Percentiles rank a stretch among this genome's conserved stretches.
These are phyloP conservation scores for Ptiloglossa arizonensis DNA, from an alignment of 1,140 invertebrate genomes.

Conservation along the genomic window DNA sequence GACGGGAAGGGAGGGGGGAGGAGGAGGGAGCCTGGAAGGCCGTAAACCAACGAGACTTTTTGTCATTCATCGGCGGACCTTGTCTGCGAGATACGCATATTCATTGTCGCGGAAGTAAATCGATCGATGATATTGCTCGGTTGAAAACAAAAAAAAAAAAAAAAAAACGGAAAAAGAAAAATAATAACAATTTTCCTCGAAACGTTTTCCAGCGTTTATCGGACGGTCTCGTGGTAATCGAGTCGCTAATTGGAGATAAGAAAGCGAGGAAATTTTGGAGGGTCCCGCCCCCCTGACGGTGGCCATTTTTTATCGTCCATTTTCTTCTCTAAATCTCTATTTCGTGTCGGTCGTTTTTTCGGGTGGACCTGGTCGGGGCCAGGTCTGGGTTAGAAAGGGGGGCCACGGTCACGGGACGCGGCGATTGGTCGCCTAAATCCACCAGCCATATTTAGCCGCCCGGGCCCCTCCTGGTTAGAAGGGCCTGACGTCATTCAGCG, in stretches of 20 bases:
- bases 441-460: conserved; percentile 79
- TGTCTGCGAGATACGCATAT: conserved; percentile 16
- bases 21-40: neutral
- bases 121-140: neutral
- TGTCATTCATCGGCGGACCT: conserved; percentile 12
- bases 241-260: neutral
- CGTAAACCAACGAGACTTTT: neutral
- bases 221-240: neutral
- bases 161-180: neutral
- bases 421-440: conserved; percentile 79
- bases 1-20: neutral
- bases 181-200: neutral
- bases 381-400: conserved; percentile 70
- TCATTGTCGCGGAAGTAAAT: neutral
- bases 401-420: conserved; percentile 38
- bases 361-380: conserved; percentile 44
- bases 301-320: conserved; percentile 64
- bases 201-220: neutral
- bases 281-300: conserved; percentile 4
- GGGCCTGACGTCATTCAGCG: conserved; percentile 78
- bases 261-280: neutral
- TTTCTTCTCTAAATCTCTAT: conserved; percentile 60
- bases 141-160: too few species aligned
- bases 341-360: conserved; percentile 52
- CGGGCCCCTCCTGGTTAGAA: conserved; percentile 82